Percentiles rank a stretch among this genome's conserved stretches.
Evolutionary conservation across 2,797 vertebrate species (phyloP).

Genomic region (Pitangus sulphuratus): DNA sequence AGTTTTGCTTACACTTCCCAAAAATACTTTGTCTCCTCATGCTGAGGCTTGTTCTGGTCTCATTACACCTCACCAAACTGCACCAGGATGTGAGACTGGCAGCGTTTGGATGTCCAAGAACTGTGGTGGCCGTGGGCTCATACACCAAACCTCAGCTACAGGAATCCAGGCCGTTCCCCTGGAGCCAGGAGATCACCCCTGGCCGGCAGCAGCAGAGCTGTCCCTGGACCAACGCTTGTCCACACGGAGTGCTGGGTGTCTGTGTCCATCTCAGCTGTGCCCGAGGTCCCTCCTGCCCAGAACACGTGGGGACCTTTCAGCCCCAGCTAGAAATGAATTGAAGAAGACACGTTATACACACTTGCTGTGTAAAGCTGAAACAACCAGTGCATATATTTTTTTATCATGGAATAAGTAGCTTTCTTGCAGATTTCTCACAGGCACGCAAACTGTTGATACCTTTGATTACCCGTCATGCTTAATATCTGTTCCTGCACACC

Average conservation of each 20-base stretch:
- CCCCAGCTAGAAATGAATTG: neutral
- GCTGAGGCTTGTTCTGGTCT: neutral
- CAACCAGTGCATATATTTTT: constrained; percentile 71
- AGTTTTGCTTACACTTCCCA: neutral
- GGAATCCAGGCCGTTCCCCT: neutral
- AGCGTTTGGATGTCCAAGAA: neutral
- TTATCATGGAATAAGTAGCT: constrained; percentile 40
- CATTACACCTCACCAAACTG: accelerated
- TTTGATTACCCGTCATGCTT: constrained; percentile 55
- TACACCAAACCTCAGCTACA: neutral
- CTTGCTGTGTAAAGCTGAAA: constrained; percentile 59
- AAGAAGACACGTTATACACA: neutral
- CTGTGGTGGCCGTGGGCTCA: neutral
- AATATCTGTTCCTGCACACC: neutral
- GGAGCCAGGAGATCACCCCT: neutral
- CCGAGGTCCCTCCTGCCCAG: neutral
- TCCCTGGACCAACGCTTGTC: accelerated
- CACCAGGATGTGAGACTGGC: neutral
- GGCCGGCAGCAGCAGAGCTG: neutral
- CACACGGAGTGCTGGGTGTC: neutral
- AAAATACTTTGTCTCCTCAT: neutral
- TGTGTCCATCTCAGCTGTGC: neutral
- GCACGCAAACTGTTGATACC: constrained; percentile 48
- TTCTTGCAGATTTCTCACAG: constrained; percentile 61
- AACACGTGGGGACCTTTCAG: neutral